A percentile compares a stretch with the other conserved stretches of the same genome.
Conservation (phyloP, 1,140 invertebrate genomes). For the Drosophila paulistorum region DNA sequence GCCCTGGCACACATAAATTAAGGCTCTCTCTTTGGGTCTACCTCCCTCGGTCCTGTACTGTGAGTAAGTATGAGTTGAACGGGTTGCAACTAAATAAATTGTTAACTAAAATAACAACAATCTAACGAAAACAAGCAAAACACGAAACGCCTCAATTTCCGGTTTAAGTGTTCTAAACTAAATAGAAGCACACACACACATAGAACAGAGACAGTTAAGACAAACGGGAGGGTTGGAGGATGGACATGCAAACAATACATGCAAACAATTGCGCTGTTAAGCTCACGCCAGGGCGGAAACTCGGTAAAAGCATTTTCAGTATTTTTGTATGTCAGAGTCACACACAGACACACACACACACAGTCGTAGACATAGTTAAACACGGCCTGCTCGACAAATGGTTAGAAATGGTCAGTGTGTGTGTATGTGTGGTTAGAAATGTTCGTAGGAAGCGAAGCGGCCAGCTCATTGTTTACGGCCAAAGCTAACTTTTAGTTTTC, state of each 20-base stretch:
- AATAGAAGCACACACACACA: conserved; percentile 62
- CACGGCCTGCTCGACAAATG: conserved; percentile 70
- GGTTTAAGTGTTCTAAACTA: conserved; percentile 79
- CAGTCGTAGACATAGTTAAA: conserved; percentile 47
- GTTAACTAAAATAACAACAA: conserved; percentile 82
- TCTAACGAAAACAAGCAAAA: conserved; percentile 79
- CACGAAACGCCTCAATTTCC: conserved; percentile 82
- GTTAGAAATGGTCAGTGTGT: conserved; percentile 58
- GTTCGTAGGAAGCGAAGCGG: background rate
- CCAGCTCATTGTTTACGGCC: conserved; percentile 65
- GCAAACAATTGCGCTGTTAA: conserved; percentile 63
- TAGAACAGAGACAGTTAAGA: conserved; percentile 9
- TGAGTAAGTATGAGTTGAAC: conserved; percentile 32
- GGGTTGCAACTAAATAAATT: conserved; percentile 76
- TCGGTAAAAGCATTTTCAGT: conserved; percentile 74
- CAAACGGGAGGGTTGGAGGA: background rate
- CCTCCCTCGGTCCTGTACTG: background rate
- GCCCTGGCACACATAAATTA: conserved; percentile 64
- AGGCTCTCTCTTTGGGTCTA: conserved; percentile 1
- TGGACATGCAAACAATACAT: conserved; percentile 47
- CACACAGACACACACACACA: conserved; percentile 24
- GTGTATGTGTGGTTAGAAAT: conserved; percentile 38
- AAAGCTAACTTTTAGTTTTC: conserved; percentile 78
- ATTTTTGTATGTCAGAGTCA: conserved; percentile 62
- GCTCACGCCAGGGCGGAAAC: conserved; percentile 71